Base-by-base conservation (phyloP, 2,797 vertebrate genomes). In the Syndactyla subalaris region DNA sequence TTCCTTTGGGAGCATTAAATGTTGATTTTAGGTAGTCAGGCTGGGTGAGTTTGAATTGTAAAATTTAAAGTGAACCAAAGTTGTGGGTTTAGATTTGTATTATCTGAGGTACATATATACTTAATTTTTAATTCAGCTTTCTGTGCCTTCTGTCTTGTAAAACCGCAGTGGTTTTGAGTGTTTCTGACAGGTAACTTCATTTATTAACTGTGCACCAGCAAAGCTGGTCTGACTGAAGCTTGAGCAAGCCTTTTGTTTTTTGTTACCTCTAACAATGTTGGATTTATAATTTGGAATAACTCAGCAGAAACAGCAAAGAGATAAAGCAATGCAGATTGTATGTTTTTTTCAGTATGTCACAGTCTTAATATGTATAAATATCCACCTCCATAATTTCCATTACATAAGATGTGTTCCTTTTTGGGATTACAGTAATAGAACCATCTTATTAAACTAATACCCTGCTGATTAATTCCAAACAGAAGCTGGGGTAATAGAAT, bases 361-460 rank as follows among this genome's bases (percentile, higher is more conserved):
- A 71, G 55, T 36, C 54, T 76, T 92, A 79, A 88, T 92, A 54
- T 92, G 78, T 95, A 92, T 95, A 95, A 96, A 96, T 96, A 97
- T 48, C 79, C 80, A 93, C 36, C 80, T 92, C 83, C 45, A 32
- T 88, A 71, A 77, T 93, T 97, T 97, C 95, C 85, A 75, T 96
- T 89, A 97, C 6, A 0, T 90, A 81, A 97, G 66, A 87, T 80
- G 48, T 70, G 43, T 93, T 94, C 77, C 32, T 92, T 94, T 92
- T 88, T 55, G 85, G 87, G 68, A 86, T 88, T 86, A 85, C 70
- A 76, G 73, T 67, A 89, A 81, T 76, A 75, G 72, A 89, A 63
- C 62, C 15, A 10, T 81, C 29, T 92, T 84, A 96, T 88, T 93
- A 92, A 94, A 83, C 14, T 74, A 87, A 89, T 91, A 63, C 49